Base-by-base conservation (phyloP, 30 jellyfish, hydroid and myxozoan genomes). In the Hydractinia symbiolongicarpus region DNA sequence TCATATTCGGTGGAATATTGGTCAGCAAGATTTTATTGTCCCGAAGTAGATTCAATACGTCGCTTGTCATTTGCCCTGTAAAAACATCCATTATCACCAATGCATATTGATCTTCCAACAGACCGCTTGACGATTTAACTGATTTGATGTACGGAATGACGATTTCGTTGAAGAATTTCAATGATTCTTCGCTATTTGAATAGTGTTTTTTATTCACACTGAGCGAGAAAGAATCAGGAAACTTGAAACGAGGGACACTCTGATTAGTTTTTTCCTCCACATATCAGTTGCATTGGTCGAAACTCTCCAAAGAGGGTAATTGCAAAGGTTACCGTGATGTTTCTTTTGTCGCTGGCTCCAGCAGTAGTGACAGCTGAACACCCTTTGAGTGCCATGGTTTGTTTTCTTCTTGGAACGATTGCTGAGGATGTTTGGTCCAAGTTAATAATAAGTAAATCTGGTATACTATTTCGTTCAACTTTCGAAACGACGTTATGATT, bases 101-200 rank as follows among this genome's bases (percentile, higher is more conserved):
- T 68, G 4, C 79, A 17, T 68, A n/a, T 1, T 68, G 79, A 68
- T 68, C 79, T 68, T 68, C 56, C 58, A 44, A 40, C 13, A 68
- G 56, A 40, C 56, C 56, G 50, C 50, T n/a, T n/a, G 50, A n/a
- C 79, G 50, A 68, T 68, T 40, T 15, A 17, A n/a, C 79, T 68
- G 50, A n/a, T 44, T 68, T 40, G 79, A 68, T 40, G 79, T 68
- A 68, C 79, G 79, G 79, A 40, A n/a, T 68, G 58, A 68, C 20
- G 56, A 68, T 40, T 68, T 68, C 79, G 56, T 68, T 58, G 69
- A 58, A 58, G 69, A 58, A 58, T 58, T 58, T 58, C 69, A 58
- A 58, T 58, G 69, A 58, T 58, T 58, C 69, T 58, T 58, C 69
- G 2, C 2, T 58, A 68, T 14, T 68, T 14, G 78, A 68, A 2